These are phyloP conservation scores for Apocrypta bakeri DNA, from an alignment of 1,140 invertebrate genomes.

Conservation along the genomic window DNA sequence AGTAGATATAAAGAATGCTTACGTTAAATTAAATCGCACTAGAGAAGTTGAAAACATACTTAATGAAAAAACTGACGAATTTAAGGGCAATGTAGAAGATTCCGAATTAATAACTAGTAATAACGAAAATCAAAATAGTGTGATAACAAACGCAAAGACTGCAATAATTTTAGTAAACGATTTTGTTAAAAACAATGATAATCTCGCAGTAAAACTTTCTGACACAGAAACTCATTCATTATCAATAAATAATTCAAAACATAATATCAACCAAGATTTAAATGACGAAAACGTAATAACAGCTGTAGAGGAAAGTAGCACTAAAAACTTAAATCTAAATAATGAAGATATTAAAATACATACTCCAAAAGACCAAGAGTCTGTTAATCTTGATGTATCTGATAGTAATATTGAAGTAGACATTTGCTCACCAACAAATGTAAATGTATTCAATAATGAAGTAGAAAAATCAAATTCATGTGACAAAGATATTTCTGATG, in stretches of 20 bases:
- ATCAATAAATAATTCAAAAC: not conserved
- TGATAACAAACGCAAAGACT: conserved; percentile 18
- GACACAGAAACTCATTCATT: not conserved
- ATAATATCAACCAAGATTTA: not conserved
- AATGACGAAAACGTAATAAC: not conserved
- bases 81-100: conserved; percentile 5
- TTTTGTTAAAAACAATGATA: conserved; percentile 21
- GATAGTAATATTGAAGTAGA: not conserved
- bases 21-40: conserved; percentile 45
- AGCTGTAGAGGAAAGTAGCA: not conserved
- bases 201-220: not conserved
- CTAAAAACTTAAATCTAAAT: not conserved
- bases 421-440: not conserved
- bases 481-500: not conserved
- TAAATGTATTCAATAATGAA: not conserved
- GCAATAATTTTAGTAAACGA: conserved; percentile 40
- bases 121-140: conserved; percentile 9
- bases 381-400: not conserved
- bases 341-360: not conserved
- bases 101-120: conserved; percentile 19
- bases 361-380: not conserved
- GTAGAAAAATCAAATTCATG: not conserved
- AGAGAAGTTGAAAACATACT: conserved; percentile 18
- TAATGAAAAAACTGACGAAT: conserved; percentile 24
- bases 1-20: conserved; percentile 41